Base-by-base conservation (phyloP, 2,888 invertebrate species). In the Neria commutata region DNA sequence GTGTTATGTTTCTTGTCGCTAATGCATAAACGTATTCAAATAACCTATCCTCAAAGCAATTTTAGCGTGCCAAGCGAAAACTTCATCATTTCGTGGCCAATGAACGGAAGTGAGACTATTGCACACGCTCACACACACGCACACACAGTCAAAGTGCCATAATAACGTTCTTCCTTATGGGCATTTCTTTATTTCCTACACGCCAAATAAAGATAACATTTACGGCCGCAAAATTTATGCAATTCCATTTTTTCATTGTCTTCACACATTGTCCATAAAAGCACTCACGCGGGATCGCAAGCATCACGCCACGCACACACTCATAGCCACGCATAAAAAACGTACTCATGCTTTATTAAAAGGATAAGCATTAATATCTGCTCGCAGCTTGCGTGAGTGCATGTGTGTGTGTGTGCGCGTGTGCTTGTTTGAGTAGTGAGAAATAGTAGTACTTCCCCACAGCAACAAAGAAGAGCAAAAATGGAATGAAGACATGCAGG, bases 151-250 rank as follows among this genome's bases (percentile, higher is more conserved):
- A n/a, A 11, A n/a, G n/a, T n/a, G n/a, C n/a, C n/a, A 14, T 14
- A 14, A 4, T 37, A 14, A 14, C 37, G 8, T 37, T 37, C 37
- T 11, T n/a, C n/a, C 10, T 37, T 5, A 14, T 37, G 4, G 37
- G n/a, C 6, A 37, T 37, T 37, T 11, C 29, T 8, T 29, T 29
- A n/a, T n/a, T 29, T 29, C 29, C 29, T 4, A n/a, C 42, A 42
- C 42, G 42, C 42, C 17, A 42, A 19, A 42, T 42, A 42, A 42
- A 42, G 42, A 42, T 42, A 42, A 42, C 42, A 42, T 42, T 42
- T 42, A 42, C 21, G n/a, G n/a, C 4, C 42, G 17, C 19, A 21
- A 42, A 42, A 42, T 42, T 42, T 42, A 42, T 42, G 42, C 42
- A 6, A 42, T 42, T 19, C n/a, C n/a, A n/a, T n/a, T 19, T 42